Evolutionary conservation across 2,888 invertebrate genomes (phyloP), one percentile per base, ranked within the genome.

Genomic region (Steinernema hermaphroditum): DNA sequence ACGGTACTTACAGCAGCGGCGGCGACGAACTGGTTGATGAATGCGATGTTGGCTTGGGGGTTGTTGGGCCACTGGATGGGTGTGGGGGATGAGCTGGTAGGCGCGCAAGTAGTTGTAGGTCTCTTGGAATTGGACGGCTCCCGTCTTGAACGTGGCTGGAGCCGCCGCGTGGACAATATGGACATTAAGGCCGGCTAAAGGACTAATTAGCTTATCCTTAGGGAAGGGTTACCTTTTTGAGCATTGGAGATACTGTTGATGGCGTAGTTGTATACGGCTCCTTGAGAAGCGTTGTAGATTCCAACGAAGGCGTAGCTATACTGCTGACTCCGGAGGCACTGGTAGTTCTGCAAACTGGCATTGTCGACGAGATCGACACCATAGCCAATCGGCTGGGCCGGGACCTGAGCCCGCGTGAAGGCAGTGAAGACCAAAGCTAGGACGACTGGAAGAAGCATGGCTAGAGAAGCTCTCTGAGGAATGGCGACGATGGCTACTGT

Each of bases 41-140:
- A 79, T 73, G 78, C 78, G 62, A 76, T 49, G 76, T 81, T 80
- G 69, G 62, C 57, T 9, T 41, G 73, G 12, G 71, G 41, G 62
- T 68, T 75, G 69, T 37, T 50, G 62, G 72, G 70, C 81, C 81
- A 81, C 75, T 78, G 79, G 75, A 78, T 75, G 43, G 81, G 81
- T 69, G 34, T 80, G 54, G 72, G 80, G 12, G 50, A 2, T 22
- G 50, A 22, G 12, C 6, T 2, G 22, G 22, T 19, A 19, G 50
- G 9, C 24, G 22, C 24, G 1, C 22, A 50, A 24, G 22, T 1
- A 1, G 19, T 24, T 24, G 24, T 19, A 50, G 50, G 22, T 24
- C 24, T 50, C 50, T 22, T 50, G 50, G 50, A 50, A 50, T 24
- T 50, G 50, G 19, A 24, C 50, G 22, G 50, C 50, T n/a, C 50